Evolutionary conservation across 2,888 invertebrate genomes (phyloP).

Genomic region (Bugulina stolonifera): DNA sequence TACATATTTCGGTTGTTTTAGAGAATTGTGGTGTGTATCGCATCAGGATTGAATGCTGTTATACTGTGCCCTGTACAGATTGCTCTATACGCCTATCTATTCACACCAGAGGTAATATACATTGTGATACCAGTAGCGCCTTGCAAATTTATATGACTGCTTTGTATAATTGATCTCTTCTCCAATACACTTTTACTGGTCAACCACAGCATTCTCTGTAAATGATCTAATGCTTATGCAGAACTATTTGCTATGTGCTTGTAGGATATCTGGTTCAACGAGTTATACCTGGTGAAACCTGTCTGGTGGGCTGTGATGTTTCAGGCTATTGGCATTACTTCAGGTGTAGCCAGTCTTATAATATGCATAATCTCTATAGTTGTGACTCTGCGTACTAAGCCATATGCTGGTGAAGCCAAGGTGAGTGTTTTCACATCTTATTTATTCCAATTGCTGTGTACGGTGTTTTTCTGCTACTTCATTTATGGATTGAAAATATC

Average conservation of each 20-base stretch:
- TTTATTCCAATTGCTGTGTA: no score
- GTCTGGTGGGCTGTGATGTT: conserved; percentile 14
- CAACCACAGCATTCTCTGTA: no score
- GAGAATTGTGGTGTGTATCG: conserved; percentile 19
- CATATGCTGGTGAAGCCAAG: neutral
- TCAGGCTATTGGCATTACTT: neutral
- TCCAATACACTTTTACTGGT: no score
- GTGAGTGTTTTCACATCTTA: conserved; percentile 4
- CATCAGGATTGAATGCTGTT: conserved; percentile 2
- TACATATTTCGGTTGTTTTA: neutral
- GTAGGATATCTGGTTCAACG: conserved; percentile 9
- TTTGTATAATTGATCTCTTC: no score
- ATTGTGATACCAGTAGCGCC: no score
- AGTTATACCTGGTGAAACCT: neutral
- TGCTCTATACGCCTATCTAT: neutral
- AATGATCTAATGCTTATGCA: neutral
- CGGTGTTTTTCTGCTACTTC: no score
- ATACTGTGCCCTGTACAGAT: conserved; percentile 18
- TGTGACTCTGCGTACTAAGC: neutral
- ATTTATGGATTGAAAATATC: no score
- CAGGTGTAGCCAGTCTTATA: neutral
- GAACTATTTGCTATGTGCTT: neutral
- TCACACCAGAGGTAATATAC: conserved; percentile 13
- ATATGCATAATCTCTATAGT: neutral
- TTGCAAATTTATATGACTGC: no score